Evolutionary conservation across 1,140 invertebrate species (phyloP), one percentile per base, ranked within the genome.

Genomic region (Lordiphosa stackelbergi): DNA sequence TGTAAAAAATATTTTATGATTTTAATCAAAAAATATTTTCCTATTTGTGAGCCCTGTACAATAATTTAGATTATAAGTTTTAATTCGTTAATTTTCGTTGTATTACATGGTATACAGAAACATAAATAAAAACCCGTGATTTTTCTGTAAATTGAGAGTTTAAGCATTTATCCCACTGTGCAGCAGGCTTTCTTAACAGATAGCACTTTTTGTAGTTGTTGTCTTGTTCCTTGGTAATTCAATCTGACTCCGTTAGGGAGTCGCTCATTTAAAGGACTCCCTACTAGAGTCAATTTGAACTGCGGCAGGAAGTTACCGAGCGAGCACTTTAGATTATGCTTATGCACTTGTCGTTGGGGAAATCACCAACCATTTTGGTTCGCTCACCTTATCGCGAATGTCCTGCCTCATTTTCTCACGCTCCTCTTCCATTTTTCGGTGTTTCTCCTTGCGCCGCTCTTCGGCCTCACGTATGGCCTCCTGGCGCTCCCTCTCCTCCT

Each of bases 391-490:
- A 90, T 98, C 96, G 90, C 97, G 93, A 88, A 99, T 99, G 88
- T 96, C 95, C 89, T 98, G 96, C 87, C 97, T 91, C 96, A 99
- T 98, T 89, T 96, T 97, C 90, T 99, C 97, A 69, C 97, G 90
- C 89, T 99, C 97, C 78, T 97, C 96, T 89, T 99, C 97, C 96
- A 98, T 98, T 90, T 98, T 98, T 75, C 96, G 92, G 89, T 98
- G 96, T 88, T 98, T 98, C 89, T 98, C 96, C 91, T 97, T 97
- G 85, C 96, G 91, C 81, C 96, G 91, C 71, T 98, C 96, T 88
- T 98, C 96, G 51, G 96, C 96, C 88, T 98, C 96, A 77, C 93
- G 91, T 89, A 98, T 95, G 77, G 96, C 96, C 88, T 97, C 96
- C 88, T 94, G 92, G 78, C 96, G 91, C 89, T 98, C 96, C 78